Conservation (phyloP, 2,888 invertebrate species). For the Melinaea menophilus region DNA sequence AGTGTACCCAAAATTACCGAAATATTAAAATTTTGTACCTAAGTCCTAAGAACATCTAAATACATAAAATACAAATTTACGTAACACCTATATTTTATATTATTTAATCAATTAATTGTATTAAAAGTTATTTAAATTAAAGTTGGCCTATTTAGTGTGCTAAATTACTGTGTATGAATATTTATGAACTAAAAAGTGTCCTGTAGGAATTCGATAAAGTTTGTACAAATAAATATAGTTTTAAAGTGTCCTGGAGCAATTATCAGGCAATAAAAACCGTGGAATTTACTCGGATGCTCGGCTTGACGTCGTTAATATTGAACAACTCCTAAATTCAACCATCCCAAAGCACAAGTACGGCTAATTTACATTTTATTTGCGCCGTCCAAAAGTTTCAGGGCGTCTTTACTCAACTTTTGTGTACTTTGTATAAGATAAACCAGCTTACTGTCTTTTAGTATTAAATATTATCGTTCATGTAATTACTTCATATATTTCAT, state of each 20-base stretch:
- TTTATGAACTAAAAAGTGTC: conserved; percentile 42
- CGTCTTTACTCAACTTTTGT: conserved; percentile 14
- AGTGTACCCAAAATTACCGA: too few species aligned
- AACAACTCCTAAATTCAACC: conserved; percentile 47
- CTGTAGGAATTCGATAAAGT: conserved; percentile 19
- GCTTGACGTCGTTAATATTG: conserved; percentile 53
- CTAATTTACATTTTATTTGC: conserved; percentile 45
- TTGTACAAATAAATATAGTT: background rate
- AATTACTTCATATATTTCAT: background rate
- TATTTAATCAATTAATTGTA: conserved; percentile 31
- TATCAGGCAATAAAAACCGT: conserved; percentile 24
- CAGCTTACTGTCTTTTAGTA: conserved; percentile 12
- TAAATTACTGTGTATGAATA: conserved; percentile 12
- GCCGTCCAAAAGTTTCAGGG: conserved; percentile 26
- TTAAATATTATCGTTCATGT: conserved; percentile 7
- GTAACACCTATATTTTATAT: too few species aligned
- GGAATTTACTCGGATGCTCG: conserved; percentile 39
- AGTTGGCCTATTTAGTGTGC: too few species aligned
- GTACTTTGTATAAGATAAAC: conserved; percentile 15
- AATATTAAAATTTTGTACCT: too few species aligned
- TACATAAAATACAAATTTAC: too few species aligned
- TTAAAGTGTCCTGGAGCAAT: conserved; percentile 33
- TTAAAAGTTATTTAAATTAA: conserved; percentile 40
- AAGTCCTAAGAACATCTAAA: too few species aligned
- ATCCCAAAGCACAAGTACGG: conserved; percentile 24